These are phyloP conservation scores for Augochlorella aurata DNA, from an alignment of 2,888 invertebrate genomes.

Conservation along the genomic window DNA sequence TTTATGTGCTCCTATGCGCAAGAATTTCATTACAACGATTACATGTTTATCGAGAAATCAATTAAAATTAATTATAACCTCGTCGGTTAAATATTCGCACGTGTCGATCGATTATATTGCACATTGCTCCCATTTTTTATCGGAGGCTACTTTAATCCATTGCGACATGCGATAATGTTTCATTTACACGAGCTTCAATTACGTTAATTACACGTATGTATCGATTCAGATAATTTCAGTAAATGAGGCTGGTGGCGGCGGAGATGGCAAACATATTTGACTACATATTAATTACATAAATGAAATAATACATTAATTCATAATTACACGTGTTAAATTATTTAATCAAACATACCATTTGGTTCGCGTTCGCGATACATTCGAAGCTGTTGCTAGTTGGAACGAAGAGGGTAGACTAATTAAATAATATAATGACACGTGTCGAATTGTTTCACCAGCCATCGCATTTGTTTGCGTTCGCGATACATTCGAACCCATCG, in stretches of 20 bases:
- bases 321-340: neutral
- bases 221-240: neutral
- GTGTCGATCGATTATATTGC: neutral
- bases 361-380: neutral
- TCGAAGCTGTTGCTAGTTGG: neutral
- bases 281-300: neutral
- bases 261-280: neutral
- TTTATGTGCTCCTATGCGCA: neutral
- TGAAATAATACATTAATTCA: neutral
- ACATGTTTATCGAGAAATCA: neutral
- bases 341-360: neutral
- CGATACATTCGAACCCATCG: neutral
- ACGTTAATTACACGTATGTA: neutral
- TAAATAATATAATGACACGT: too few species aligned
- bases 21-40: neutral
- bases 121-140: too few species aligned
- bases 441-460: neutral
- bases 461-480: neutral
- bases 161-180: too few species aligned
- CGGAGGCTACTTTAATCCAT: too few species aligned
- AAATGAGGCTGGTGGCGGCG: neutral
- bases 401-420: neutral
- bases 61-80: neutral
- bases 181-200: neutral
- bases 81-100: neutral